A percentile compares a stretch with the other conserved stretches of the same genome.
phyloP scores from a whole-genome alignment of 30 jellyfish, hydroid and myxozoan genomes.

The Sanderia malayensis region DNA sequence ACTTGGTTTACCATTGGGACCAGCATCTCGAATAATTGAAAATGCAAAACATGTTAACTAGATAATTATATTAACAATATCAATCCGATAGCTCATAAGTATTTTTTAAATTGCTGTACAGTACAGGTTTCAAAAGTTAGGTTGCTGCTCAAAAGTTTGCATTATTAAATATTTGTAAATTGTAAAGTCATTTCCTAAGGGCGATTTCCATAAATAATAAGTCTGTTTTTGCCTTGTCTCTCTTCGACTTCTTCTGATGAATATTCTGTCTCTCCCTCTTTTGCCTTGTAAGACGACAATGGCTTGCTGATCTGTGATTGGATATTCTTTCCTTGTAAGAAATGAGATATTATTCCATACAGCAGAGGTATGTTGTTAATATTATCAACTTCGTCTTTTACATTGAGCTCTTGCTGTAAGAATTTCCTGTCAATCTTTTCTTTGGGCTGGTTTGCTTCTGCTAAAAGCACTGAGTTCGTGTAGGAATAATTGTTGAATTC shows the following conservation, averaged over 20 bases:
- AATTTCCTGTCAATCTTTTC: constrained; percentile 70
- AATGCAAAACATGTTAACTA: constrained; percentile 41
- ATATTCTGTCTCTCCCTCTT: not conserved
- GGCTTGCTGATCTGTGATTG: no score
- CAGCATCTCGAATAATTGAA: constrained; percentile 52
- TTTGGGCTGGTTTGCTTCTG: constrained; percentile 91
- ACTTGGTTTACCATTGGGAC: constrained; percentile 57
- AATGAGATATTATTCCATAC: constrained; percentile 71
- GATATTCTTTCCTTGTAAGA: constrained; percentile 23
- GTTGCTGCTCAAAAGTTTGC: no score
- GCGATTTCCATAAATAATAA: not conserved
- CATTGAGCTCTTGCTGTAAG: constrained; percentile 67
- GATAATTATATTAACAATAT: not conserved
- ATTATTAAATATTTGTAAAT: no score
- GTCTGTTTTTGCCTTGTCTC: not conserved
- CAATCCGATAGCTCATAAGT: no score
- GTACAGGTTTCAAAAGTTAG: no score
- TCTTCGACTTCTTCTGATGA: not conserved
- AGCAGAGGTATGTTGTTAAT: constrained; percentile 53
- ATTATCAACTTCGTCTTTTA: constrained; percentile 41
- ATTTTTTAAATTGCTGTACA: no score
- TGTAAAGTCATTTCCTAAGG: no score
- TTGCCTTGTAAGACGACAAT: no score
- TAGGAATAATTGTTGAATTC: constrained; percentile 83
- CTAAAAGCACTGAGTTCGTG: constrained; percentile 75